Conservation (phyloP, 2,113 vertebrate species). For the Semnopithecus entellus region DNA sequence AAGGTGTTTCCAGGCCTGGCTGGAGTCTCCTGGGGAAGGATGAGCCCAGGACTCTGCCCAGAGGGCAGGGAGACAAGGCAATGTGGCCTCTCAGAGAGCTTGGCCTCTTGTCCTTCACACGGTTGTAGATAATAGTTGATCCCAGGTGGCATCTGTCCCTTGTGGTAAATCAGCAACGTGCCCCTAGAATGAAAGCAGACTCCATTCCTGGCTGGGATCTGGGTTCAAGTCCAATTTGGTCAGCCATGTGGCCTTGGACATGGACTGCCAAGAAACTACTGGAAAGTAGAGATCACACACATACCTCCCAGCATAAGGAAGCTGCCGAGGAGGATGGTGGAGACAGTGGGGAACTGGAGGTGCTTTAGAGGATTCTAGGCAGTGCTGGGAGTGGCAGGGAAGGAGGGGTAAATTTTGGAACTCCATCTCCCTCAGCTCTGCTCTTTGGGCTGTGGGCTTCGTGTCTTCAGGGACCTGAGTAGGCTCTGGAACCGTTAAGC, state of each 20-base stretch:
- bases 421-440: background rate
- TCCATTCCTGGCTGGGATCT: too few relatives aligned
- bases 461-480: background rate
- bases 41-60: background rate
- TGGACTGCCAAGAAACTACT: background rate
- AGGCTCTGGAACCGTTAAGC: background rate
- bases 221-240: background rate
- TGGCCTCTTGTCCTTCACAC: background rate
- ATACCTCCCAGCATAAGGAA: background rate
- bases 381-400: fast-evolving
- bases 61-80: background rate
- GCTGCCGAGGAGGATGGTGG: background rate
- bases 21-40: background rate
- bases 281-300: background rate
- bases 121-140: background rate
- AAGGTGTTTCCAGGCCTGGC: background rate
- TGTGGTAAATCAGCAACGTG: background rate
- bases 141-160: background rate
- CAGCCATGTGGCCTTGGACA: background rate
- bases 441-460: background rate
- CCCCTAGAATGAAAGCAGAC: background rate
- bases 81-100: background rate
- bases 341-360: fast-evolving
- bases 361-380: background rate
- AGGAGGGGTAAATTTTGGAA: background rate